Evolutionary conservation across 2,797 vertebrate species (phyloP).

Genomic region (Hypotaenidia philippensis): DNA sequence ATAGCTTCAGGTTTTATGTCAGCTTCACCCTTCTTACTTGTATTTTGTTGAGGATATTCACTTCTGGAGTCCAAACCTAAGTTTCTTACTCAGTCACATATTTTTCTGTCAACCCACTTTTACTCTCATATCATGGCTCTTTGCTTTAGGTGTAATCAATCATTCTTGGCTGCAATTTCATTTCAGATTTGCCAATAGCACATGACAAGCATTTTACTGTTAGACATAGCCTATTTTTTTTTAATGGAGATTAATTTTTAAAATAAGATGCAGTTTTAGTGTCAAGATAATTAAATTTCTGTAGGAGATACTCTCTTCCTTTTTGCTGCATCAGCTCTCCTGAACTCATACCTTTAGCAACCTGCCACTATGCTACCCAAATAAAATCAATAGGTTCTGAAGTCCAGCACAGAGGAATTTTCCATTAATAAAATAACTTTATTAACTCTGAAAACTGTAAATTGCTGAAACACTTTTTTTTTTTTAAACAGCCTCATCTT

Average conservation of each 20-base stretch:
- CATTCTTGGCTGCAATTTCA: not conserved
- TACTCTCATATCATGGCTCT: not conserved
- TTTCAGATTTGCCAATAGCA: constrained; percentile 37
- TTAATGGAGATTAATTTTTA: constrained; percentile 46
- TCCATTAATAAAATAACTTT: constrained; percentile 27
- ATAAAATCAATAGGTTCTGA: constrained; percentile 63
- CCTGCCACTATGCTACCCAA: not conserved
- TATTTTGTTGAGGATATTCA: not conserved
- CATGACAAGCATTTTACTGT: constrained; percentile 11
- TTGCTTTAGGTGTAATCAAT: constrained; percentile 17
- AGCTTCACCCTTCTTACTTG: not conserved
- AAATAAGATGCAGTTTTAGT: constrained; percentile 38
- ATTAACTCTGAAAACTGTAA: constrained; percentile 16
- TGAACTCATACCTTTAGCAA: constrained; percentile 14
- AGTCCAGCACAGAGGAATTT: constrained; percentile 7
- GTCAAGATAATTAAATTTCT: constrained; percentile 63
- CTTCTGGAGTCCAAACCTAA: not conserved
- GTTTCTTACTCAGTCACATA: not conserved
- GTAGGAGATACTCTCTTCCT: not conserved
- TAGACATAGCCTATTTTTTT: constrained; percentile 24
- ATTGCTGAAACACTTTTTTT: not conserved
- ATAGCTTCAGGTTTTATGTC: not conserved
- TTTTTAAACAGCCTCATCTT: not conserved
- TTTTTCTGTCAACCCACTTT: not conserved
- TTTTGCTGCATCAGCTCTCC: constrained; percentile 44